Evolutionary conservation across 2,888 invertebrate species (phyloP).

Genomic region (Aelia acuminata): DNA sequence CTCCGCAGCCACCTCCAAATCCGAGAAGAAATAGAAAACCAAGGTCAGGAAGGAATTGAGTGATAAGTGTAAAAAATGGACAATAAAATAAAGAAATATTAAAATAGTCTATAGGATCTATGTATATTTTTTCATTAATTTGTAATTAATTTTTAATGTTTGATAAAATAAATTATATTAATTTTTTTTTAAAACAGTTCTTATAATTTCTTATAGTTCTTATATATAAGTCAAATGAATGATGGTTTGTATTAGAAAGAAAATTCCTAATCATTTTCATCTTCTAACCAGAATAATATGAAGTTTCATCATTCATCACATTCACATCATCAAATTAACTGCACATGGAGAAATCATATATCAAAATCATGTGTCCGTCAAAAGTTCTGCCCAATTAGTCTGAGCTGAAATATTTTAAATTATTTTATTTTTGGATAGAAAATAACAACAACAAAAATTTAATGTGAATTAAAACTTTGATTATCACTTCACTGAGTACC

Average conservation of each 20-base stretch:
- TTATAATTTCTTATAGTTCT: slow-evolving; percentile 5
- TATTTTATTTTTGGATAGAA: background rate
- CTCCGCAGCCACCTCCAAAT: slow-evolving; percentile 4
- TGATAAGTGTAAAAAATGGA: background rate
- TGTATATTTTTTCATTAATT: slow-evolving; percentile 53
- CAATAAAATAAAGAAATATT: background rate
- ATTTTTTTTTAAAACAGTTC: slow-evolving; percentile 45
- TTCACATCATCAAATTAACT: slow-evolving; percentile 3
- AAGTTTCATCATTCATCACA: background rate
- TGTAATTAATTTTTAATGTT: slow-evolving; percentile 57
- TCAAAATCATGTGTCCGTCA: slow-evolving; percentile 4
- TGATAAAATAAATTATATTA: slow-evolving; percentile 59
- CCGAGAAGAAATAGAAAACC: slow-evolving; percentile 56
- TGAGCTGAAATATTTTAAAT: slow-evolving; percentile 10
- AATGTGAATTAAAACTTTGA: background rate
- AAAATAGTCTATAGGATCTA: slow-evolving; percentile 21
- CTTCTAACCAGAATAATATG: slow-evolving; percentile 34
- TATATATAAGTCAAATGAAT: background rate
- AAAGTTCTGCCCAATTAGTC: background rate
- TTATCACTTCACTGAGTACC: no score
- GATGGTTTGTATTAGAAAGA: slow-evolving; percentile 43
- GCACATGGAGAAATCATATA: background rate
- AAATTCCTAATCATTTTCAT: background rate
- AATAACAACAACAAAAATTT: background rate
- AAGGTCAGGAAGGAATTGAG: slow-evolving; percentile 57